Evolutionary conservation across 2,888 invertebrate species (phyloP).

Genomic region (Nemapogon koenigi): DNA sequence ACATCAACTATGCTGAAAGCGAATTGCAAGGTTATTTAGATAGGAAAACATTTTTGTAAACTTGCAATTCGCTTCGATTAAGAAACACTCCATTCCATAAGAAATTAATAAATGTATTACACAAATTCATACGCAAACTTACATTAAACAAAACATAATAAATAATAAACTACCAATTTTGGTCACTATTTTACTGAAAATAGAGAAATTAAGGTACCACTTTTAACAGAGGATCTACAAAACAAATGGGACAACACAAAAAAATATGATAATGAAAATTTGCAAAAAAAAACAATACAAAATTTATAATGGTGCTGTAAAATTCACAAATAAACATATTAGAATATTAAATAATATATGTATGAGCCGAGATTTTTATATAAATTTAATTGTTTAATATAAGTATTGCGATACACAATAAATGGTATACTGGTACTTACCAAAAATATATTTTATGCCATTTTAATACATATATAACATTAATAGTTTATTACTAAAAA

Average conservation of each 20-base stretch:
- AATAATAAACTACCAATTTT: constrained; percentile 11
- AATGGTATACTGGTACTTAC: no score
- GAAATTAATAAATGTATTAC: no score
- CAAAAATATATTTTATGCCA: no score
- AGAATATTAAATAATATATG: background rate
- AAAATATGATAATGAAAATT: constrained; percentile 11
- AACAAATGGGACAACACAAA: constrained; percentile 19
- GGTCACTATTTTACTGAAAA: no score
- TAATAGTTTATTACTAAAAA: background rate
- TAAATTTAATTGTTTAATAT: constrained; percentile 53
- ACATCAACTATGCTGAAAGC: no score
- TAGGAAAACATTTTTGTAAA: no score
- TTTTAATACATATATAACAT: background rate
- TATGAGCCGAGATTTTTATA: no score
- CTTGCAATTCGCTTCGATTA: no score
- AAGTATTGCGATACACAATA: constrained; percentile 33
- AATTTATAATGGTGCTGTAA: background rate
- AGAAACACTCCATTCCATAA: no score
- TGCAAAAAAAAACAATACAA: constrained; percentile 2
- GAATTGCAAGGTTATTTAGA: no score
- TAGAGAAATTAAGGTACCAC: constrained; percentile 60
- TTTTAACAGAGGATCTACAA: constrained; percentile 40
- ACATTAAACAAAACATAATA: constrained; percentile 41
- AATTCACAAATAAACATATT: background rate
- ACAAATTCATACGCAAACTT: constrained; percentile 46